phyloP scores from a whole-genome alignment of 2,113 vertebrate genomes.

The Hemiscyllium ocellatum region DNA sequence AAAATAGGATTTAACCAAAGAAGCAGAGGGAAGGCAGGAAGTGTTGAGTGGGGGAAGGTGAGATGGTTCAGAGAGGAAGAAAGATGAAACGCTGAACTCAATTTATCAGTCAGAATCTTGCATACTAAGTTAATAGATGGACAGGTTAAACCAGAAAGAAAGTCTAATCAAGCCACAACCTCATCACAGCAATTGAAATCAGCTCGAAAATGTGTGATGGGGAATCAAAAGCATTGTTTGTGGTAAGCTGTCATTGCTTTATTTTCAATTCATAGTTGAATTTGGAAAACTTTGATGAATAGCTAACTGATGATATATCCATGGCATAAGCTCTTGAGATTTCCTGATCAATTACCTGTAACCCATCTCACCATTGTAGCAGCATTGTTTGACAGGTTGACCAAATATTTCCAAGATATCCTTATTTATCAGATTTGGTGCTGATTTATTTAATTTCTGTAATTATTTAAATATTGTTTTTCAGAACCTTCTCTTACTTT shows the following conservation, averaged over 20 bases:
- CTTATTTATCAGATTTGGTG: background rate
- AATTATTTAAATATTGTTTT: background rate
- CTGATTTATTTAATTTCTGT: background rate
- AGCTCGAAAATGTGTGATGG: background rate
- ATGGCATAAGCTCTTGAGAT: background rate
- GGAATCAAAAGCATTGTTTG: background rate
- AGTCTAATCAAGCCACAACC: background rate
- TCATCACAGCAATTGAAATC: background rate
- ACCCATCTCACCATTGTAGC: background rate
- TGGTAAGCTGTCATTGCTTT: background rate
- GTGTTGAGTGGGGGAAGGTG: background rate
- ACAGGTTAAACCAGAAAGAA: slow-evolving; percentile 22
- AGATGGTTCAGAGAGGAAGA: background rate
- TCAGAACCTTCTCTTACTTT: background rate
- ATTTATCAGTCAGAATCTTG: slow-evolving; percentile 6
- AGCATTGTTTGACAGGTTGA: background rate
- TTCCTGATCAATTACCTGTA: background rate
- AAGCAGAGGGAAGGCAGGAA: background rate
- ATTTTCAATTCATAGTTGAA: background rate
- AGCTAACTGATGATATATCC: background rate
- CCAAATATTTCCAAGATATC: background rate
- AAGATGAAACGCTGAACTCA: slow-evolving; percentile 11
- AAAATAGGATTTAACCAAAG: slow-evolving; percentile 25
- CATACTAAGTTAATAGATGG: background rate
- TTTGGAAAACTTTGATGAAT: background rate